A percentile compares a stretch with the other conserved stretches of the same genome.
These are phyloP conservation scores for Scaptomyza reducta DNA, from an alignment of 2,888 invertebrate species.

Conservation along the genomic window DNA sequence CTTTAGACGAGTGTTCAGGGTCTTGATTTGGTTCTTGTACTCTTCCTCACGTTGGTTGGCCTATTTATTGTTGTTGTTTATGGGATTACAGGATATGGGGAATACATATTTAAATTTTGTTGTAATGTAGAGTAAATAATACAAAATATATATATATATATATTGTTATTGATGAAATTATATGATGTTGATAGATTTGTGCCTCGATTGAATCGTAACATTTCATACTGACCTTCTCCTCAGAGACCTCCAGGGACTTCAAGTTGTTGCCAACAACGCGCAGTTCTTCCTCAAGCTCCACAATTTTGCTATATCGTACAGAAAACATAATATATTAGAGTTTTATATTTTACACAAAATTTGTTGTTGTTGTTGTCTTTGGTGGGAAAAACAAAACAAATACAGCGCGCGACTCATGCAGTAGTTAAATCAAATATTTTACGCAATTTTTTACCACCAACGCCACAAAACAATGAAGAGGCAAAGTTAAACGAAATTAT, in stretches of 20 bases:
- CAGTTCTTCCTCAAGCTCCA: constrained; percentile 99
- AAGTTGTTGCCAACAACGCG: constrained; percentile 99
- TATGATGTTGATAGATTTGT: not conserved
- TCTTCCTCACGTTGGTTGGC: constrained; percentile 99
- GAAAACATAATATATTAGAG: constrained; percentile 28
- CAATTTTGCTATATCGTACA: constrained; percentile 93
- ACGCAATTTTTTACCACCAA: constrained; percentile 40
- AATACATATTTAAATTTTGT: constrained; percentile 30
- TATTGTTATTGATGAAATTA: constrained; percentile 6
- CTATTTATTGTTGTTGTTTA: constrained; percentile 85
- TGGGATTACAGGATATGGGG: constrained; percentile 29
- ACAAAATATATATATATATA: constrained; percentile 24
- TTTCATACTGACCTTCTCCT: constrained; percentile 95
- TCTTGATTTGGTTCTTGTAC: constrained; percentile 99
- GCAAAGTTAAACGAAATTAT: not conserved
- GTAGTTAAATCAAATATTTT: constrained; percentile 47
- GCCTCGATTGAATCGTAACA: constrained; percentile 19
- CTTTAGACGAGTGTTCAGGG: constrained; percentile 99
- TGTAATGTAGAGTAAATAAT: constrained; percentile 39
- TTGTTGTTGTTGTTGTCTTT: constrained; percentile 6
- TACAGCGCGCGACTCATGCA: constrained; percentile 61
- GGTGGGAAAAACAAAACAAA: constrained; percentile 26
- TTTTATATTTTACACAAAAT: constrained; percentile 13
- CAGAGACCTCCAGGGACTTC: constrained; percentile 99
- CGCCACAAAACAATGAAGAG: constrained; percentile 19